Evolutionary conservation across 2,797 vertebrate species (phyloP).

Genomic region (Liasis olivaceus): DNA sequence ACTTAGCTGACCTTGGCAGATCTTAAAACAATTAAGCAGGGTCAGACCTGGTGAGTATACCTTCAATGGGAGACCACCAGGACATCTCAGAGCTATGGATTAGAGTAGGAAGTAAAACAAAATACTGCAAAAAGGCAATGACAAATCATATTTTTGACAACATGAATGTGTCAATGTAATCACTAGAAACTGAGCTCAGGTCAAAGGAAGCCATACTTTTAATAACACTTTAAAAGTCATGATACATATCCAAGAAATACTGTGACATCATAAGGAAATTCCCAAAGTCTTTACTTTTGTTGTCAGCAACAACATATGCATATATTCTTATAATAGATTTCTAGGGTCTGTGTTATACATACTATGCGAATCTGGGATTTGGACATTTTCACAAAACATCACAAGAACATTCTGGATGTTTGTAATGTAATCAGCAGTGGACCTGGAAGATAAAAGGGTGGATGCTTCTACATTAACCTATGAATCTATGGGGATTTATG

Average conservation of each 20-base stretch:
- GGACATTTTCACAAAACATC: not conserved
- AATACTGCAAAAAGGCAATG: too few species aligned
- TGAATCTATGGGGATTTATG: not conserved
- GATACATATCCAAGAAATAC: not conserved
- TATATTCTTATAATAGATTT: not conserved
- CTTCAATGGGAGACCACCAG: too few species aligned
- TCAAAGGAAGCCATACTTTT: not conserved
- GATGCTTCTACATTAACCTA: not conserved
- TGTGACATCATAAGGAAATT: not conserved
- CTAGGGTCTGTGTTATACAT: not conserved
- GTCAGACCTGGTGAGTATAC: too few species aligned
- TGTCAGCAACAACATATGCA: not conserved
- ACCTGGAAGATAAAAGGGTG: not conserved
- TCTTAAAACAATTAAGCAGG: too few species aligned
- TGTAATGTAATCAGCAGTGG: not conserved
- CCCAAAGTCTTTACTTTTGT: not conserved
- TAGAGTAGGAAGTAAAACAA: too few species aligned
- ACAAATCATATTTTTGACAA: too few species aligned
- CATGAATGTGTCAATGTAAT: too few species aligned
- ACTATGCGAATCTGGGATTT: not conserved
- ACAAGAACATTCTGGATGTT: not conserved
- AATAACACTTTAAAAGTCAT: not conserved
- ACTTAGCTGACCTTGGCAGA: too few species aligned
- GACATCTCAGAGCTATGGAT: too few species aligned
- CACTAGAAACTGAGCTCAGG: too few species aligned